Evolutionary conservation across 2,113 vertebrate species (phyloP).

Genomic region (Ammodytes dubius): DNA sequence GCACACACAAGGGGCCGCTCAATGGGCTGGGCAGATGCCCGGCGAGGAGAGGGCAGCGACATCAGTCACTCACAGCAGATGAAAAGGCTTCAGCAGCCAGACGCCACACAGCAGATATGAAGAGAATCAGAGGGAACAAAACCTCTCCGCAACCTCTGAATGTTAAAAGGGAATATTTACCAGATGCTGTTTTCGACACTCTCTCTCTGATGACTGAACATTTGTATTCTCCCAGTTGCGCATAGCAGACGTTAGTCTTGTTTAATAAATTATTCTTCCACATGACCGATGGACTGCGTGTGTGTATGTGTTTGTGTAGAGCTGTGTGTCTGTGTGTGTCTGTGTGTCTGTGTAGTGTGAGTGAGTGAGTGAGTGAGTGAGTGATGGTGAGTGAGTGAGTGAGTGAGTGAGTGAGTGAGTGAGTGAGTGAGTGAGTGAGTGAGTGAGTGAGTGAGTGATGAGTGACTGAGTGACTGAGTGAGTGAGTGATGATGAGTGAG

Average conservation of each 20-base stretch:
- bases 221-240: conserved; percentile 42
- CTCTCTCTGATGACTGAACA: conserved; percentile 17
- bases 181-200: conserved; percentile 18
- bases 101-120: conserved; percentile 42
- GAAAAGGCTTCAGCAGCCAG: conserved; percentile 66
- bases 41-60: conserved; percentile 51
- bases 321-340: too few species aligned
- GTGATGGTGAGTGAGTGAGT: too few species aligned
- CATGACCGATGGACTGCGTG: conserved; percentile 19
- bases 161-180: conserved; percentile 47
- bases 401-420: too few species aligned
- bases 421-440: too few species aligned
- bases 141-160: conserved; percentile 32
- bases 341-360: too few species aligned
- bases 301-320: too few species aligned
- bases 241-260: conserved; percentile 38
- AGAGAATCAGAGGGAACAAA: conserved; percentile 49
- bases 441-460: too few species aligned
- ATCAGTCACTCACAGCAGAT: conserved; percentile 69
- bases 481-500: too few species aligned
- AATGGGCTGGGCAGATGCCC: conserved; percentile 61
- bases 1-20: conserved; percentile 50
- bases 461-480: too few species aligned
- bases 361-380: too few species aligned
- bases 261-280: conserved; percentile 63